phyloP scores from a whole-genome alignment of 1,140 invertebrate genomes.

The Tyrophagus putrescentiae region DNA sequence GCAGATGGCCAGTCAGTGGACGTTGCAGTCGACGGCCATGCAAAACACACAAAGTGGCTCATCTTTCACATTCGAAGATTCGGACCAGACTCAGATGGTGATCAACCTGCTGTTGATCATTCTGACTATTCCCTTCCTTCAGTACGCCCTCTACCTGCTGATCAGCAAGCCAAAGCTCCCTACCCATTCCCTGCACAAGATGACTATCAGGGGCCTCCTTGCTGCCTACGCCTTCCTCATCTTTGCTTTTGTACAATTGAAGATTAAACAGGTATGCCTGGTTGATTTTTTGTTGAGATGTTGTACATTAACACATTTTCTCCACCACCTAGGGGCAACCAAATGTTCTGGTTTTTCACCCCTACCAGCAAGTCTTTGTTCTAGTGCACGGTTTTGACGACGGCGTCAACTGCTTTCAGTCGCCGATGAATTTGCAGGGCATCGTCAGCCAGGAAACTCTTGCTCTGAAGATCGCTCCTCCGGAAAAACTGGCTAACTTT shows the following conservation, averaged over 20 bases:
- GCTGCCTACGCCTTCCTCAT: constrained; percentile 68
- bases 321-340: no score
- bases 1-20: constrained; percentile 79
- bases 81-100: constrained; percentile 77
- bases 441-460: neutral
- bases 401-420: neutral
- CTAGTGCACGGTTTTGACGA: neutral
- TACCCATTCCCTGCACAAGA: constrained; percentile 51
- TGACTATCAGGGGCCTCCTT: constrained; percentile 63
- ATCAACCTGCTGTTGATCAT: constrained; percentile 73
- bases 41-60: constrained; percentile 55
- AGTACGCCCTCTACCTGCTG: constrained; percentile 50
- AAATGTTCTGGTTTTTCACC: neutral
- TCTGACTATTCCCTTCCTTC: constrained; percentile 69
- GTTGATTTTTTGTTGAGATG: neutral
- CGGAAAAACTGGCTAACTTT: neutral
- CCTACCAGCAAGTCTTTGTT: constrained; percentile 7
- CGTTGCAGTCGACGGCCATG: constrained; percentile 80
- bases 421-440: neutral
- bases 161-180: constrained; percentile 38
- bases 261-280: constrained; percentile 42
- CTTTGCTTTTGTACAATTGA: constrained; percentile 64
- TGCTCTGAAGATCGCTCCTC: neutral
- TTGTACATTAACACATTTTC: no score
- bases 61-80: constrained; percentile 45